Percentiles rank a stretch among this genome's conserved stretches.
Evolutionary conservation across 2,888 invertebrate species (phyloP).

Genomic region (Exephanes ischioxanthus): DNA sequence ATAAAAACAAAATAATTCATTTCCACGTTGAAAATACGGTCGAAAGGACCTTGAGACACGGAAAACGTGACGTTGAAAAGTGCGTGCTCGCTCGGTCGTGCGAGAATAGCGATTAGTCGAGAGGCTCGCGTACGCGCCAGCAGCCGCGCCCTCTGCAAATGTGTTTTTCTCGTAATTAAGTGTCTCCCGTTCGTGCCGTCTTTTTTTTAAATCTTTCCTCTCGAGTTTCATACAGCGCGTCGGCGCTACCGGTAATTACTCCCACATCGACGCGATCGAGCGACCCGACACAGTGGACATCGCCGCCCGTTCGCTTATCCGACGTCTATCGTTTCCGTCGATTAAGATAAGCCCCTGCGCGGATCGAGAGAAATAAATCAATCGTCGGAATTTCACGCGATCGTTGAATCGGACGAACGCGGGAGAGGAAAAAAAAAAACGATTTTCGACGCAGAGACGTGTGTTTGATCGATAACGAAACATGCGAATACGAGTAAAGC

Average conservation of each 20-base stretch:
- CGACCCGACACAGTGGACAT: conserved; percentile 19
- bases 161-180: conserved; percentile 65
- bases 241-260: conserved; percentile 40
- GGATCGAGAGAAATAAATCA: conserved; percentile 36
- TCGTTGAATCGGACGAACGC: conserved; percentile 21
- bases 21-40: conserved; percentile 9
- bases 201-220: conserved; percentile 22
- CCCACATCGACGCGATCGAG: conserved; percentile 34
- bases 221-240: conserved; percentile 21
- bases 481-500: background rate
- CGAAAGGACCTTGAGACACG: conserved; percentile 23
- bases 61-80: conserved; percentile 60
- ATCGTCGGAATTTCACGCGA: conserved; percentile 14
- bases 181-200: conserved; percentile 24
- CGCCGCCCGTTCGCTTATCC: conserved; percentile 16
- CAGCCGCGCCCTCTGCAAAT: conserved; percentile 64
- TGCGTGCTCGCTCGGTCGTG: conserved; percentile 31
- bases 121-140: conserved; percentile 11
- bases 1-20: background rate
- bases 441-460: background rate
- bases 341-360: conserved; percentile 12
- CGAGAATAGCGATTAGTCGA: conserved; percentile 39
- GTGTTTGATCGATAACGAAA: conserved; percentile 13
- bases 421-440: background rate
- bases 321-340: conserved; percentile 32